phyloP scores from a whole-genome alignment of 2,113 vertebrate species.

The Syngnathus scovelli region DNA sequence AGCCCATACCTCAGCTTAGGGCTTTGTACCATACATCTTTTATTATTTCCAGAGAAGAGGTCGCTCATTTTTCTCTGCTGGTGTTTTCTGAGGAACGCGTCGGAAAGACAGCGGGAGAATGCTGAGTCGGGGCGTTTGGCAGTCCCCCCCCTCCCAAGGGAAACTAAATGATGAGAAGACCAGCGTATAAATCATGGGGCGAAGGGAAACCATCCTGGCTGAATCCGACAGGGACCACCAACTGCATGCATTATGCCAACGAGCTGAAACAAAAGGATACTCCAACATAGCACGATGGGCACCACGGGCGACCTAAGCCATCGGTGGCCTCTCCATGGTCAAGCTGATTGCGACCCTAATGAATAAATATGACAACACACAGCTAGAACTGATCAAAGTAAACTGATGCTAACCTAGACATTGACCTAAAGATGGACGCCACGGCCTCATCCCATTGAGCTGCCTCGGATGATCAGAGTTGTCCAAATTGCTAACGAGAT shows the following conservation, averaged over 20 bases:
- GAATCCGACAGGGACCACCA: constrained; percentile 49
- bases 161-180: constrained; percentile 27
- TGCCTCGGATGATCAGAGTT: no score
- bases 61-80: constrained; percentile 23
- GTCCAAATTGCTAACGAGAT: neutral
- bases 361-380: neutral
- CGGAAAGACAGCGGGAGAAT: constrained; percentile 45
- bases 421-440: neutral
- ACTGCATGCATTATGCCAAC: constrained; percentile 22
- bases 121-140: constrained; percentile 40
- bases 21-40: constrained; percentile 56
- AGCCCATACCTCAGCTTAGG: constrained; percentile 39
- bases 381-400: neutral
- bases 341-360: neutral
- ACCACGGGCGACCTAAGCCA: neutral
- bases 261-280: neutral
- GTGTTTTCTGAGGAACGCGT: constrained; percentile 45
- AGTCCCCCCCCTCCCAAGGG: constrained; percentile 35
- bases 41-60: constrained; percentile 26
- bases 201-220: constrained; percentile 49
- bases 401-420: neutral
- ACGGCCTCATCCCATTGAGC: no score
- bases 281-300: neutral
- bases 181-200: constrained; percentile 57
- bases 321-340: neutral